Evolutionary conservation across 2,888 invertebrate species (phyloP), one percentile per base, ranked within the genome.

Genomic region (Silvanus unidentatus): DNA sequence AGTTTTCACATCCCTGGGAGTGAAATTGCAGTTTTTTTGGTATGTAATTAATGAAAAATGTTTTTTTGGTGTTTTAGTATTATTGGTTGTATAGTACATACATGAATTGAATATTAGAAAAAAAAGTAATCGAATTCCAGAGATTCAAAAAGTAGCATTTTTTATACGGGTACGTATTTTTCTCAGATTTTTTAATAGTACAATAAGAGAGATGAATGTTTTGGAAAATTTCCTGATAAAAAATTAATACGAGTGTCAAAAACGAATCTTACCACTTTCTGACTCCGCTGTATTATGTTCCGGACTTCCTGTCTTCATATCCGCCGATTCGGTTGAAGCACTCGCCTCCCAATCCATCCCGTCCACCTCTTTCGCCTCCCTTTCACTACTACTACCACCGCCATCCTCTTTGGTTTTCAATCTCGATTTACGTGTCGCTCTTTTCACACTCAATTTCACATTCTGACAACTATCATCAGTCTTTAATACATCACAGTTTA

Each of bases 251-350:
- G 10, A 10, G 28, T 28, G 28, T 28, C 10, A 8, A 8, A 6
- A 28, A 10, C 10, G 10, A 28, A 28, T 28, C 55, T 59, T 58
- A 69, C 70, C 70, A 56, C 65, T 68, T 57, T 65, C 70, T 3
- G 69, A 70, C 49, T 70, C 71, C 3, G 66, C 64, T 52, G 69
- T 70, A 12, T 60, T 66, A n/a, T 57, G 66, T 37, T 63, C 68
- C 1, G 69, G 68, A 52, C 67, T 69, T 6, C 52, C 49, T 4
- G 44, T 27, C 45, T 63, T 59, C 16, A 63, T 42, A 44, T 66
- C 65, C 8, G 54, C 50, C 11, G 61, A 59, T 38, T 64, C 64
- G 12, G 61, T 54, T 2, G 62, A 63, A 3, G 59, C 55, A 42
- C 59, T 62, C 42, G 58, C 60, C 48, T 64, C 67, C 61, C 58